Conservation (phyloP, 2,888 invertebrate genomes). For the Monoplex corrugatus region DNA sequence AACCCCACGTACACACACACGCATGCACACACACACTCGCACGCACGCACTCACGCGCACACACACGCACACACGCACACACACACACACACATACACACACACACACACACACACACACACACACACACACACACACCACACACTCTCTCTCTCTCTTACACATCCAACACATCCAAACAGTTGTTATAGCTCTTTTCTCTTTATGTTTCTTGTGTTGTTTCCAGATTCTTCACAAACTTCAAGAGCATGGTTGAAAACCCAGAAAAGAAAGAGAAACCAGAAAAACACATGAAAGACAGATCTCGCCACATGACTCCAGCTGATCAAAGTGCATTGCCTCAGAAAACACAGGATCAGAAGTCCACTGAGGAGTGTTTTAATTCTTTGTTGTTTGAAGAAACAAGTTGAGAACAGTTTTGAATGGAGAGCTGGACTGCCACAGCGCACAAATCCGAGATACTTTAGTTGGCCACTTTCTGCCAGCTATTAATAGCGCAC, state of each 20-base stretch:
- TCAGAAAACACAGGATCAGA: neutral
- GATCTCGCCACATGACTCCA: neutral
- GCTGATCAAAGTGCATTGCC: neutral
- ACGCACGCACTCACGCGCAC: no score
- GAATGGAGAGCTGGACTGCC: no score
- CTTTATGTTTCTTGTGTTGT: slow-evolving; percentile 3
- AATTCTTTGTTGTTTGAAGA: slow-evolving; percentile 42
- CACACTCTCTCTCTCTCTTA: neutral
- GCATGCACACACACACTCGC: no score
- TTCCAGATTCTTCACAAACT: slow-evolving; percentile 53
- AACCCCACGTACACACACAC: no score
- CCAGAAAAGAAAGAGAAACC: slow-evolving; percentile 11
- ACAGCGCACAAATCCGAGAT: no score
- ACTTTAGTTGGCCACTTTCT: no score
- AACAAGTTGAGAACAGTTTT: neutral
- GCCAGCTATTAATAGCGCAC: no score
- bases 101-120: neutral
- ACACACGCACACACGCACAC: neutral
- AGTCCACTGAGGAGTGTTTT: slow-evolving; percentile 23
- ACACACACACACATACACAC: neutral
- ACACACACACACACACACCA: no score
- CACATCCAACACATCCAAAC: neutral
- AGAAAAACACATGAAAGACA: slow-evolving; percentile 13
- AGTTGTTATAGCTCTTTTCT: neutral
- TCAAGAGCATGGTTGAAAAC: slow-evolving; percentile 49